Percentiles rank a stretch among this genome's conserved stretches.
phyloP scores from a whole-genome alignment of 2,113 vertebrate genomes.

The Epinephelus fuscoguttatus region DNA sequence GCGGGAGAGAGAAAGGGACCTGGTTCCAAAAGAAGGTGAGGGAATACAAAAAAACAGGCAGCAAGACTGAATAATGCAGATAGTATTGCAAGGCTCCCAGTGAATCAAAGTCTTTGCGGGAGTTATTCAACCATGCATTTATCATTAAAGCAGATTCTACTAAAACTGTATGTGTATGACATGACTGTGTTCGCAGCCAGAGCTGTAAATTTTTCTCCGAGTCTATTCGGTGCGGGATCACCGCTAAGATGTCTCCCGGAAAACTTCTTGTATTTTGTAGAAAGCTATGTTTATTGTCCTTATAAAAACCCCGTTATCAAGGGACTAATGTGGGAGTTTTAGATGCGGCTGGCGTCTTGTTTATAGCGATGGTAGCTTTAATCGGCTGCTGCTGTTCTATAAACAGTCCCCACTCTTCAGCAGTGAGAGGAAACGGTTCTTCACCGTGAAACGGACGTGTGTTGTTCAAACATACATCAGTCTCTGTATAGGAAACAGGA shows the following conservation, averaged over 20 bases:
- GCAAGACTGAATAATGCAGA: constrained; percentile 52
- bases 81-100: constrained; percentile 31
- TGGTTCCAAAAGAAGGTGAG: constrained; percentile 49
- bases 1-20: constrained; percentile 33
- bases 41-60: constrained; percentile 43
- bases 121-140: constrained; percentile 42
- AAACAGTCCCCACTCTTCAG: constrained; percentile 23
- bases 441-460: constrained; percentile 8
- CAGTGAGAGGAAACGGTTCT: constrained; percentile 21
- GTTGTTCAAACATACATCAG: constrained; percentile 33
- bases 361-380: constrained; percentile 35
- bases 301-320: constrained; percentile 35
- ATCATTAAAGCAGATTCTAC: constrained; percentile 39
- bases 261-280: constrained; percentile 26
- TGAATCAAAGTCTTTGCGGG: constrained; percentile 29
- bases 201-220: background rate
- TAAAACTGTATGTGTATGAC: constrained; percentile 32
- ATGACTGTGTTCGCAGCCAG: constrained; percentile 6
- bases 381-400: constrained; percentile 37
- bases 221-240: constrained; percentile 11
- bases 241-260: constrained; percentile 16
- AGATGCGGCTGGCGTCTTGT: constrained; percentile 45
- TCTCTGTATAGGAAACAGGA: constrained; percentile 29
- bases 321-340: constrained; percentile 47
- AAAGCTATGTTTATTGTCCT: constrained; percentile 42